phyloP scores from a whole-genome alignment of 2,888 invertebrate genomes.

The Cephus nigrinus region DNA sequence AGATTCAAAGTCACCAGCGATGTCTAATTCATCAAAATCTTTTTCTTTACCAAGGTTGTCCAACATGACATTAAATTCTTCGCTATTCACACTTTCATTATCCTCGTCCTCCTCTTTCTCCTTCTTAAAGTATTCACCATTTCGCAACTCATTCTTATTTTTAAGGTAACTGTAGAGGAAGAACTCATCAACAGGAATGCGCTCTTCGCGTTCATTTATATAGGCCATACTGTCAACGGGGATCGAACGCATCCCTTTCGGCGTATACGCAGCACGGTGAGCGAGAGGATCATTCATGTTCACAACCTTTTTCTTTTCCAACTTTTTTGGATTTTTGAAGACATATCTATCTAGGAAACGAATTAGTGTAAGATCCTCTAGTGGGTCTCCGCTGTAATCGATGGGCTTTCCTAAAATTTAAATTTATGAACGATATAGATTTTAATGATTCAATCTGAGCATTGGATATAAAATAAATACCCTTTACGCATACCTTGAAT shows the following conservation, averaged over 20 bases:
- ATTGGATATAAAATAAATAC: background rate
- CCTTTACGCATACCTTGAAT: conserved; percentile 70
- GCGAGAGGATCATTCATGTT: conserved; percentile 76
- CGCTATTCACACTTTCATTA: conserved; percentile 63
- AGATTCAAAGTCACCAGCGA: conserved; percentile 65
- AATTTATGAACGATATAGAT: conserved; percentile 13
- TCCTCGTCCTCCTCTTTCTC: conserved; percentile 62
- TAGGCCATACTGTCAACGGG: conserved; percentile 81
- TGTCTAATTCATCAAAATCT: conserved; percentile 70
- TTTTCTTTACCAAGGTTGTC: conserved; percentile 60
- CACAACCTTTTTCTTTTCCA: conserved; percentile 65
- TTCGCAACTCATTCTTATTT: conserved; percentile 35
- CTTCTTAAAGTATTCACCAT: conserved; percentile 17
- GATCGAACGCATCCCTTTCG: conserved; percentile 77
- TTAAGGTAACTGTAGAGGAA: conserved; percentile 78
- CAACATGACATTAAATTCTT: conserved; percentile 69
- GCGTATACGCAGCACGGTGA: conserved; percentile 75
- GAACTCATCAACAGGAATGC: conserved; percentile 91
- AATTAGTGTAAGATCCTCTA: conserved; percentile 91
- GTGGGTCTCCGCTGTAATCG: conserved; percentile 91
- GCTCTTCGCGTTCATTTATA: conserved; percentile 74
- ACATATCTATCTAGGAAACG: conserved; percentile 95
- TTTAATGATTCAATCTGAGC: background rate
- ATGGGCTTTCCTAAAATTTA: conserved; percentile 74
- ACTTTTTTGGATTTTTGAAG: conserved; percentile 90